These are phyloP conservation scores for Conus betulinus DNA, from an alignment of 1,140 invertebrate genomes.

Conservation along the genomic window DNA sequence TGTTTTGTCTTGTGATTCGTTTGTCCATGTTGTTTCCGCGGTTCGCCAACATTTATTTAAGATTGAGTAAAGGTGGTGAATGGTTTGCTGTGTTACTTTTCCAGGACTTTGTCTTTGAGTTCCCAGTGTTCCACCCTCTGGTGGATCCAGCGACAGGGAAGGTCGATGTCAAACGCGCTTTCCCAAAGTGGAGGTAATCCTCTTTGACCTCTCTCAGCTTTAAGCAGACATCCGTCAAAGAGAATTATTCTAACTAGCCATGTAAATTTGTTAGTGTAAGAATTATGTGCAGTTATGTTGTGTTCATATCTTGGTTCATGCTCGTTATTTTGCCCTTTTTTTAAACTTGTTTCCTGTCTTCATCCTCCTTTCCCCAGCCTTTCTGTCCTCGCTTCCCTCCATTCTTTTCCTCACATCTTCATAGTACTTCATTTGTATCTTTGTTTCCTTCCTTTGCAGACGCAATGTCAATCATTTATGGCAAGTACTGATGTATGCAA, in stretches of 20 bases:
- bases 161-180: constrained; percentile 85
- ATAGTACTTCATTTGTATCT: neutral
- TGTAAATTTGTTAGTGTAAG: too few relatives aligned
- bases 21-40: too few relatives aligned
- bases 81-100: constrained; percentile 51
- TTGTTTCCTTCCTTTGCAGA: constrained; percentile 62
- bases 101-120: constrained; percentile 90
- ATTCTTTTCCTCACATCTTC: too few relatives aligned
- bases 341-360: too few relatives aligned
- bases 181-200: constrained; percentile 85
- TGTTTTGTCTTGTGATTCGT: too few relatives aligned
- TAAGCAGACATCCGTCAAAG: neutral
- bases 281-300: too few relatives aligned
- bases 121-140: constrained; percentile 90
- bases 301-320: neutral
- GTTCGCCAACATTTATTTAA: too few relatives aligned
- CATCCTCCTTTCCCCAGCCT: too few relatives aligned
- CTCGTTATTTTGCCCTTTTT: neutral
- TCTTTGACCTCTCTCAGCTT: neutral
- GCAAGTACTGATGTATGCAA: constrained; percentile 91
- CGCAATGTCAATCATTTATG: constrained; percentile 88
- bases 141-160: constrained; percentile 86
- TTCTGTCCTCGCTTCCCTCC: too few relatives aligned
- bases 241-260: too few relatives aligned
- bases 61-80: too few relatives aligned